A percentile compares a stretch with the other conserved stretches of the same genome.
These are phyloP conservation scores for Leucosticte australis DNA, from an alignment of 2,113 vertebrate species.

Conservation along the genomic window DNA sequence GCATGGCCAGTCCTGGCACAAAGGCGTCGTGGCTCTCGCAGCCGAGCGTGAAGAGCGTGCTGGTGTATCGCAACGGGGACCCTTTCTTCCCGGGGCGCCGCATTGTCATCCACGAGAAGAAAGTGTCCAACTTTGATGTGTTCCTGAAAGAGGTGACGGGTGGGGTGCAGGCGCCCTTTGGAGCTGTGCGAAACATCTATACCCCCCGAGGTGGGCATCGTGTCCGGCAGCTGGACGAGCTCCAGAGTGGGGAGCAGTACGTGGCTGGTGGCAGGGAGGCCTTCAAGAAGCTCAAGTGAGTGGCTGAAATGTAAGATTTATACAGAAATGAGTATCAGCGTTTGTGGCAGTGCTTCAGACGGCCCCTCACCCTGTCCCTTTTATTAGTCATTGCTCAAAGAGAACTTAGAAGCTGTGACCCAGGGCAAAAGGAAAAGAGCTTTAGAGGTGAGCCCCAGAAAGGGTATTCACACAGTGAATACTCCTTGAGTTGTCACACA, in stretches of 20 bases:
- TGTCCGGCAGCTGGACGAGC: slow-evolving; percentile 83
- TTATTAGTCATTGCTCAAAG: neutral
- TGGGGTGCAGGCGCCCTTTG: slow-evolving; percentile 88
- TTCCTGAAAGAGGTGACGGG: slow-evolving; percentile 91
- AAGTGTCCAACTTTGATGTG: slow-evolving; percentile 88
- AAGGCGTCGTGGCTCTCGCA: slow-evolving; percentile 84
- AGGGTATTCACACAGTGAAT: neutral
- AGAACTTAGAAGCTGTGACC: neutral
- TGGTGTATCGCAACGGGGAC: slow-evolving; percentile 93
- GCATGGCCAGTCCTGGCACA: slow-evolving; percentile 59
- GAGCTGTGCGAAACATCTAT: slow-evolving; percentile 93
- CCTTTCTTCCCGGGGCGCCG: slow-evolving; percentile 89
- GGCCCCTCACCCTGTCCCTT: neutral
- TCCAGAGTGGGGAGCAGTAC: slow-evolving; percentile 91
- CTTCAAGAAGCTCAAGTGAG: slow-evolving; percentile 97
- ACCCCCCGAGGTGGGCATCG: slow-evolving; percentile 88
- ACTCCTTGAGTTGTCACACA: too few species aligned
- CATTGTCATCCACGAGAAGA: slow-evolving; percentile 88
- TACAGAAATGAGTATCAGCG: neutral
- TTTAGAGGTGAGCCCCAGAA: neutral
- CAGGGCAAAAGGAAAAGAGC: neutral
- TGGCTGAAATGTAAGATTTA: neutral
- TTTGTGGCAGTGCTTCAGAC: neutral
- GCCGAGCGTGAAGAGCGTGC: slow-evolving; percentile 89
- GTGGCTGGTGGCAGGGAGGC: slow-evolving; percentile 91